Evolutionary conservation across 2,888 invertebrate species (phyloP).

Genomic region (Alviniconcha strummeri): DNA sequence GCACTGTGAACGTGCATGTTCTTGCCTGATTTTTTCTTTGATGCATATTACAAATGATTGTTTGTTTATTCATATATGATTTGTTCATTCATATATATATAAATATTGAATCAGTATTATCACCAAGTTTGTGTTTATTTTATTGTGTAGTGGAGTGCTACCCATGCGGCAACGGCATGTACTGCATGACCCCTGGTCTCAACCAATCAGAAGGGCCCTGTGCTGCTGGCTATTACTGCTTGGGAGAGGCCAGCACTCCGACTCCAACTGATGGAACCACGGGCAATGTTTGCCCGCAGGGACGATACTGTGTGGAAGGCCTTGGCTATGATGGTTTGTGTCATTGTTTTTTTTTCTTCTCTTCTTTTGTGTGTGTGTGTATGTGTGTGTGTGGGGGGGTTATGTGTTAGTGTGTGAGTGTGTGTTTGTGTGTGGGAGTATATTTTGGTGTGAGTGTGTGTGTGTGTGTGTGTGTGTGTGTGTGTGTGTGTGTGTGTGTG

Average conservation of each 20-base stretch:
- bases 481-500: background rate
- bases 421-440: background rate
- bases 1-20: no score
- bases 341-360: constrained; percentile 20
- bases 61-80: background rate
- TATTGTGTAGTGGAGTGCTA: constrained; percentile 58
- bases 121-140: no score
- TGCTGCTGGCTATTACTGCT: constrained; percentile 65
- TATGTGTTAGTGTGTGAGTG: background rate
- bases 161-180: constrained; percentile 59
- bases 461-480: background rate
- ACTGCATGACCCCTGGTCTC: constrained; percentile 63
- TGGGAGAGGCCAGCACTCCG: constrained; percentile 53
- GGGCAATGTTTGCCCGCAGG: constrained; percentile 65
- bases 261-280: constrained; percentile 66
- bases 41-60: background rate
- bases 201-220: constrained; percentile 61
- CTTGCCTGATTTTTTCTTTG: background rate
- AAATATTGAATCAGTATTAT: no score
- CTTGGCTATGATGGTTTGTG: constrained; percentile 34
- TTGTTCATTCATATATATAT: background rate
- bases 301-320: constrained; percentile 62
- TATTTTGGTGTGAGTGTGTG: background rate
- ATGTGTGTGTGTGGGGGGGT: background rate
- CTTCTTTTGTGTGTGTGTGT: background rate